Conservation (phyloP, 1,140 invertebrate species). For the Drosophila kanapiae region DNA sequence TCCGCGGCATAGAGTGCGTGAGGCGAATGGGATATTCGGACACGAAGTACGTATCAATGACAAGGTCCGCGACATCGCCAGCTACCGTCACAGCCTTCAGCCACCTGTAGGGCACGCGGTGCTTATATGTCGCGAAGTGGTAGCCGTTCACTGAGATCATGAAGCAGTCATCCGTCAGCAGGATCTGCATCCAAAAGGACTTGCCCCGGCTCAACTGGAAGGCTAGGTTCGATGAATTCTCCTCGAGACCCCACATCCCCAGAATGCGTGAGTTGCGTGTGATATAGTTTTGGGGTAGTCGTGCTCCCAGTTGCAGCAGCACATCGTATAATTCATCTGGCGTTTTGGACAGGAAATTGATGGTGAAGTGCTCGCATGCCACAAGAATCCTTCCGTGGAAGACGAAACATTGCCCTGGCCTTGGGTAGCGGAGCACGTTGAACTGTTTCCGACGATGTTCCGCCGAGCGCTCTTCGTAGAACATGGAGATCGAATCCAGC, state of each 20-base stretch:
- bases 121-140: constrained; percentile 89
- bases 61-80: constrained; percentile 56
- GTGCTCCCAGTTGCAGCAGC: constrained; percentile 91
- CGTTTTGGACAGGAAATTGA: constrained; percentile 43
- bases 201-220: constrained; percentile 80
- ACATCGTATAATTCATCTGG: constrained; percentile 86
- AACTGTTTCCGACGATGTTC: constrained; percentile 32
- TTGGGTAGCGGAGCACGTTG: constrained; percentile 20
- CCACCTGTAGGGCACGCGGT: constrained; percentile 87
- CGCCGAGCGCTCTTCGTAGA: constrained; percentile 58
- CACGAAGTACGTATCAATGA: constrained; percentile 49
- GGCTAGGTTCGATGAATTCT: constrained; percentile 85
- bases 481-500: constrained; percentile 57
- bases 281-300: constrained; percentile 89
- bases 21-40: constrained; percentile 65
- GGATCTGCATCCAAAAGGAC: constrained; percentile 84
- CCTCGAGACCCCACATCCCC: constrained; percentile 89
- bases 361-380: constrained; percentile 64
- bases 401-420: constrained; percentile 62
- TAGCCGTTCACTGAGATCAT: constrained; percentile 89
- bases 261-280: constrained; percentile 89
- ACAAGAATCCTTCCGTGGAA: constrained; percentile 55
- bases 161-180: constrained; percentile 82
- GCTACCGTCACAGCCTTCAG: constrained; percentile 75
- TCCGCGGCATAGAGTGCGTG: constrained; percentile 6